Conservation (phyloP, 2,113 vertebrate species). For the Paedocypris sp. region DNA sequence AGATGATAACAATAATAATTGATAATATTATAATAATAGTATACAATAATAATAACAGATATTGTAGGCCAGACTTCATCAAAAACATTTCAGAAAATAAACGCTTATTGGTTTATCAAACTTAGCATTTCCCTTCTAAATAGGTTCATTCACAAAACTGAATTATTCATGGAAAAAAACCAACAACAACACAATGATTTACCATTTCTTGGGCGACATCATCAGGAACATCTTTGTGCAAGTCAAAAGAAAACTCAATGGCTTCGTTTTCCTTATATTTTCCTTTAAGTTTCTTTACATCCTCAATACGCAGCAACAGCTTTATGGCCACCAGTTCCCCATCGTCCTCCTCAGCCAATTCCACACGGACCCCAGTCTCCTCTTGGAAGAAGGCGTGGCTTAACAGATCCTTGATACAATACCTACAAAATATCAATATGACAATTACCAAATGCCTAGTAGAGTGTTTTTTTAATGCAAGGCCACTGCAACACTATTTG, state of each 20-base stretch:
- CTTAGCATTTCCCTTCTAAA: too few relatives aligned
- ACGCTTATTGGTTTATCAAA: too few relatives aligned
- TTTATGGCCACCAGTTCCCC: conserved; percentile 94
- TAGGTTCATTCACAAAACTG: too few relatives aligned
- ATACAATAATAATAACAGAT: too few relatives aligned
- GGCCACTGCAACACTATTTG: too few relatives aligned
- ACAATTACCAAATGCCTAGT: neutral
- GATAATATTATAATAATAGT: neutral
- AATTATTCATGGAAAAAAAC: too few relatives aligned
- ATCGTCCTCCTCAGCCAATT: conserved; percentile 95
- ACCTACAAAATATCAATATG: conserved; percentile 64
- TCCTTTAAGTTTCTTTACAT: conserved; percentile 93
- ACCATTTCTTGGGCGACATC: conserved; percentile 98
- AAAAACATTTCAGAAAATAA: too few relatives aligned
- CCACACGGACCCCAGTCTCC: conserved; percentile 93
- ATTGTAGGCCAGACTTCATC: too few relatives aligned
- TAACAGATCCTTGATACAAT: conserved; percentile 95
- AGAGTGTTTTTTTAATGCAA: neutral
- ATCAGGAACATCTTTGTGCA: conserved; percentile 88
- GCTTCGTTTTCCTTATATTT: conserved; percentile 99
- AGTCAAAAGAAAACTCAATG: conserved; percentile 96
- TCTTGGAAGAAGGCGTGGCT: conserved; percentile 98
- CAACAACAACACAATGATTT: too few relatives aligned
- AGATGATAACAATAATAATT: neutral
- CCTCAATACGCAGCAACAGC: conserved; percentile 92